phyloP scores from a whole-genome alignment of 2,113 vertebrate genomes.

The Periophthalmodon schlosseri region DNA sequence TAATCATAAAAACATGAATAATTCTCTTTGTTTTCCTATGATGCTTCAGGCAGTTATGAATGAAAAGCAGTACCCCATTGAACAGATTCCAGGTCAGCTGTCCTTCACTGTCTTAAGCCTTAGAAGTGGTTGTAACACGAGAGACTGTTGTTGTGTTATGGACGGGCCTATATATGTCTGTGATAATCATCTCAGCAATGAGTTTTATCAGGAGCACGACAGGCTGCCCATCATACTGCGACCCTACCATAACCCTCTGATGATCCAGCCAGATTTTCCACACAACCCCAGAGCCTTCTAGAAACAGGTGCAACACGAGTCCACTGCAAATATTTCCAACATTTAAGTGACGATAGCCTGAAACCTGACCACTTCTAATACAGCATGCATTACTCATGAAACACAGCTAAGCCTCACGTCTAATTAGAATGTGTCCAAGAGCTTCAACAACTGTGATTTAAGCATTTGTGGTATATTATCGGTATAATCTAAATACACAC shows the following conservation, averaged over 20 bases:
- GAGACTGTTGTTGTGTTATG: constrained; percentile 49
- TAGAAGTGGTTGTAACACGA: constrained; percentile 62
- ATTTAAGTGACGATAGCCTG: neutral
- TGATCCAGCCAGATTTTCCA: constrained; percentile 64
- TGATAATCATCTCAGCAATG: constrained; percentile 61
- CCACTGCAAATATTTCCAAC: neutral
- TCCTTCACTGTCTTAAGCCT: constrained; percentile 34
- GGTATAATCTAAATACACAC: neutral
- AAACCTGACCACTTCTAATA: neutral
- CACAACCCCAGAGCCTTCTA: constrained; percentile 20
- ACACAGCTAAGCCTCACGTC: neutral
- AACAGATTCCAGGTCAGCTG: constrained; percentile 47
- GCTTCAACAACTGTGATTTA: constrained; percentile 10
- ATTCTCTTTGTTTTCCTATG: neutral
- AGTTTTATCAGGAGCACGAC: constrained; percentile 43
- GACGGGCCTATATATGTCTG: constrained; percentile 68
- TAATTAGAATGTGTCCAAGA: constrained; percentile 9
- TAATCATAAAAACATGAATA: constrained; percentile 10
- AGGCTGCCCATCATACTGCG: constrained; percentile 38
- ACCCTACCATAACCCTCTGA: constrained; percentile 54
- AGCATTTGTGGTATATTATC: constrained; percentile 4
- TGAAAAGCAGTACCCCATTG: constrained; percentile 16
- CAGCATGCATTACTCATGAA: neutral
- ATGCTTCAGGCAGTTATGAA: constrained; percentile 12
- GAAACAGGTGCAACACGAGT: constrained; percentile 49